These are phyloP conservation scores for Stigmatopora nigra DNA, from an alignment of 2,113 vertebrate species.

Conservation along the genomic window DNA sequence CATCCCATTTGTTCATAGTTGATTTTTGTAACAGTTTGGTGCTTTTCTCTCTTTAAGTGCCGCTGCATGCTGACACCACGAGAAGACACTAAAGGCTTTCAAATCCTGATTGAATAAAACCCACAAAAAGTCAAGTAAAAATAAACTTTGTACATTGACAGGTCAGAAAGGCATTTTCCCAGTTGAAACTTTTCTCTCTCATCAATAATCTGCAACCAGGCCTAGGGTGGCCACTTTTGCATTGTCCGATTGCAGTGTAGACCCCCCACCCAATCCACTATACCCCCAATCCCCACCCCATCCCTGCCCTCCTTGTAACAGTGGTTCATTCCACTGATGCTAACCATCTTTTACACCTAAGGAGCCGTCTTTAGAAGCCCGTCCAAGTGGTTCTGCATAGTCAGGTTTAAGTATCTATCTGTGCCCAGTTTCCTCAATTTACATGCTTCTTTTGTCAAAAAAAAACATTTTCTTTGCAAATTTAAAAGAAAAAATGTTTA, in stretches of 20 bases:
- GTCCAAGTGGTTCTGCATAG: conserved; percentile 76
- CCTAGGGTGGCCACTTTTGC: conserved; percentile 22
- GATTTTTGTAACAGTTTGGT: conserved; percentile 19
- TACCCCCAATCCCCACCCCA: background rate
- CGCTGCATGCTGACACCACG: conserved; percentile 25
- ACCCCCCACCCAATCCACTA: conserved; percentile 10
- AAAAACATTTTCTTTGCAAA: conserved; percentile 55
- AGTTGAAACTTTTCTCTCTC: conserved; percentile 12
- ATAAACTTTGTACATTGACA: conserved; percentile 64
- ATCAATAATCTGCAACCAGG: conserved; percentile 41
- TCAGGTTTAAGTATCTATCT: conserved; percentile 62
- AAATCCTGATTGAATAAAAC: conserved; percentile 54
- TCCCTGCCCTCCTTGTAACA: background rate
- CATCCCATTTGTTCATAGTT: conserved; percentile 21
- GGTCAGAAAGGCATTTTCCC: conserved; percentile 57
- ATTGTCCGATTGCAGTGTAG: conserved; percentile 45
- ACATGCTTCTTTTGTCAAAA: conserved; percentile 61
- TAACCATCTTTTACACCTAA: conserved; percentile 5
- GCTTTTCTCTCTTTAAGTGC: conserved; percentile 27
- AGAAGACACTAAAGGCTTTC: conserved; percentile 64
- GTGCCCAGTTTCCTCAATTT: conserved; percentile 40
- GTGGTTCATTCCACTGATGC: conserved; percentile 40
- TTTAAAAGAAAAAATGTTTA: conserved; percentile 28
- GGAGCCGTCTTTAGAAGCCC: conserved; percentile 36
- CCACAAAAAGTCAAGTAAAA: conserved; percentile 42